Conservation (phyloP, 2,113 vertebrate genomes). For the Ictalurus furcatus region DNA sequence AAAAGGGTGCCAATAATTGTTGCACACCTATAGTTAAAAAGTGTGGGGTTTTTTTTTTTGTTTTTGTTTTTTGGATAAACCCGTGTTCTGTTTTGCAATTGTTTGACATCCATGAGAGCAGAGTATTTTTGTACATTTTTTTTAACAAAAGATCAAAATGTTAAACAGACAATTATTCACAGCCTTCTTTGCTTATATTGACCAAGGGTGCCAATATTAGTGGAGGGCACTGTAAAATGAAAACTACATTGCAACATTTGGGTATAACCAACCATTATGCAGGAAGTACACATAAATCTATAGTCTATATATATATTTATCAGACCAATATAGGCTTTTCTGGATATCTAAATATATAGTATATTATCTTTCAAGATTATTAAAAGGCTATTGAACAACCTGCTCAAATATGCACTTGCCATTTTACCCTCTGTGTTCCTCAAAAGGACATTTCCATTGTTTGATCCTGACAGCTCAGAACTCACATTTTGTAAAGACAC, state of each 20-base stretch:
- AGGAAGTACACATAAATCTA: not conserved
- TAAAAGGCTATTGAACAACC: not conserved
- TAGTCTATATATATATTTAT: not conserved
- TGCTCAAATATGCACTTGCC: not conserved
- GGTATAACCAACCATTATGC: not conserved
- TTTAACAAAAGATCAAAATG: too few relatives aligned
- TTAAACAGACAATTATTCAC: too few relatives aligned
- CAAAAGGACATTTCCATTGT: not conserved
- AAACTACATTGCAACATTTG: not conserved
- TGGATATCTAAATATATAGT: not conserved
- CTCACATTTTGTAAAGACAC: slow-evolving; percentile 9
- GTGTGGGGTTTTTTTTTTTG: too few relatives aligned
- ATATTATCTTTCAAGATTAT: not conserved
- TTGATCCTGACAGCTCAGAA: not conserved
- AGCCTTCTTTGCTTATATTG: too few relatives aligned
- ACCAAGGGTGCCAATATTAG: too few relatives aligned
- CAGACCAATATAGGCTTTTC: not conserved
- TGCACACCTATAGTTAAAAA: too few relatives aligned
- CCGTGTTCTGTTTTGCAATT: too few relatives aligned
- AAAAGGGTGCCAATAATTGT: too few relatives aligned
- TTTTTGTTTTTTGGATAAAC: too few relatives aligned
- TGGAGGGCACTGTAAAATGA: not conserved
- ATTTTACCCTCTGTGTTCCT: not conserved
- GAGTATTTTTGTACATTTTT: too few relatives aligned
- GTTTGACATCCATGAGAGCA: too few relatives aligned